Evolutionary conservation across 2,797 vertebrate species (phyloP), one percentile per base, ranked within the genome.

Genomic region (Crypturellus tataupa): DNA sequence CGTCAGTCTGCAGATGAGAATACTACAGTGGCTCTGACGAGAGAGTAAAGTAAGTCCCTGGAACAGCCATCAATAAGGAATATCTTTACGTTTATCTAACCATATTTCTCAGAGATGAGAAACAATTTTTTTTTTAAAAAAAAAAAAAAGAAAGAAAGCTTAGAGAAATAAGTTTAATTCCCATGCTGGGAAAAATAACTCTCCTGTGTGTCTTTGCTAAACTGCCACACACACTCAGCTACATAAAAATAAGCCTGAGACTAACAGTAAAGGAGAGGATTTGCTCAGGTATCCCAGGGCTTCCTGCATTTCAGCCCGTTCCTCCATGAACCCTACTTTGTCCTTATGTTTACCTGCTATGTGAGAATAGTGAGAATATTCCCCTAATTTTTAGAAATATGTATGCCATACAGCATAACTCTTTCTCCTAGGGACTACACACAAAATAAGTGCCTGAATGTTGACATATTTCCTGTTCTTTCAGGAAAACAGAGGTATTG

Each of bases 1-100:
- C 59, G 95, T 91, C 91, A 95, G 65, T 56, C 65, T 88, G 89
- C 68, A 91, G 86, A 91, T 56, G 72, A 78, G 55, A 89, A 64
- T 44, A 80, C 53, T 51, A 29, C 77, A 86, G 40, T 68, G 44
- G 29, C 59, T 94, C 75, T 83, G 93, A 92, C 51, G 85, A 80
- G 92, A 56, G 93, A 95, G 42, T 51, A 90, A 81, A 86, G 93
- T 62, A 73, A 86, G 75, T 42, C 62, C 46, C 80, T 88, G 68
- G 39, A 91, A 91, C 59, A 64, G 53, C 25, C 55, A 64, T 53
- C 68, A 89, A 37, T 35, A 76, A 87, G 33, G 73, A 89, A 73
- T 46, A 76, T 25, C 62, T 76, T 62, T 59, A 67, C 29, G 14
- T 55, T 86, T 77, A 46, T 35, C 56, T 77, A 90, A 49, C n/a